Percentiles rank a stretch among this genome's conserved stretches.
Evolutionary conservation across 2,888 invertebrate genomes (phyloP).

Genomic region (Parnassius apollo): DNA sequence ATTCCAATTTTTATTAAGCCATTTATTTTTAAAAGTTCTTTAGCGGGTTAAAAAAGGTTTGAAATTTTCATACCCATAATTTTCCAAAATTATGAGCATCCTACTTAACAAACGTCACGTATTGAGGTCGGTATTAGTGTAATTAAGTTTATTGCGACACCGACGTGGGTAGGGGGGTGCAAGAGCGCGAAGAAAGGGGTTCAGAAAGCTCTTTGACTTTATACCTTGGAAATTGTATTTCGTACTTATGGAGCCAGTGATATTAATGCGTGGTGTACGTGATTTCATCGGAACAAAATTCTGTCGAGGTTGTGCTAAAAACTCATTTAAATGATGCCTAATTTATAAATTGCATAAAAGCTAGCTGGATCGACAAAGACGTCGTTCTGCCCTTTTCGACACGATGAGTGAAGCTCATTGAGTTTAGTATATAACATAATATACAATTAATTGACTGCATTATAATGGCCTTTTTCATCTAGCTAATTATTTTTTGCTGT

Average conservation of each 20-base stretch:
- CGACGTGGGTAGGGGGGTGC: constrained; percentile 29
- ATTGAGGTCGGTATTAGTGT: constrained; percentile 67
- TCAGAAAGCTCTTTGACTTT: constrained; percentile 62
- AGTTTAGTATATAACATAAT: no score
- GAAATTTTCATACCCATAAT: constrained; percentile 4
- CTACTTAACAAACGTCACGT: constrained; percentile 52
- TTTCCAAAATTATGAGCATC: constrained; percentile 33
- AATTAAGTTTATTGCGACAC: constrained; percentile 73
- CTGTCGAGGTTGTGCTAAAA: not conserved
- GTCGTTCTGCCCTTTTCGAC: no score
- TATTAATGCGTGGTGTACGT: constrained; percentile 22
- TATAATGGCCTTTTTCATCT: no score
- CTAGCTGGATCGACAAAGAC: no score
- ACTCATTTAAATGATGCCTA: no score
- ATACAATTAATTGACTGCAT: no score
- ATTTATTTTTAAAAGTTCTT: not conserved
- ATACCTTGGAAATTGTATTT: constrained; percentile 68
- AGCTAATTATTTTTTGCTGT: no score
- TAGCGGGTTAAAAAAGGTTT: not conserved
- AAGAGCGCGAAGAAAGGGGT: constrained; percentile 26
- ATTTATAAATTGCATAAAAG: no score
- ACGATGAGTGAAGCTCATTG: no score
- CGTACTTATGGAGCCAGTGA: constrained; percentile 20
- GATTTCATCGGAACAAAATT: constrained; percentile 6
- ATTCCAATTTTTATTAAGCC: no score